phyloP scores from a whole-genome alignment of 2,113 vertebrate genomes.

The Megaptera novaeangliae region DNA sequence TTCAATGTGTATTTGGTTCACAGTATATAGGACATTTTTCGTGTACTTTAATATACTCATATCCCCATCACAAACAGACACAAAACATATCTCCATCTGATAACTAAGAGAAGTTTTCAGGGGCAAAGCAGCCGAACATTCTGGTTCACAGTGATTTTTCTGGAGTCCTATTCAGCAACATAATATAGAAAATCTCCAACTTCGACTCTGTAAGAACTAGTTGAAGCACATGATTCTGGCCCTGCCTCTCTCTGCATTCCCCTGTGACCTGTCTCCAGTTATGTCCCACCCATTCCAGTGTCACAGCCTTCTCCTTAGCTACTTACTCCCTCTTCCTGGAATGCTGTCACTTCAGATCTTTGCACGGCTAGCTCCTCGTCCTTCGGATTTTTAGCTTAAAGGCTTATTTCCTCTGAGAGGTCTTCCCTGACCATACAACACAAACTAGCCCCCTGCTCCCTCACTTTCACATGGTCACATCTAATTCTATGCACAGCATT shows the following conservation, averaged over 20 bases:
- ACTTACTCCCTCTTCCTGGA: not conserved
- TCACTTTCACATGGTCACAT: not conserved
- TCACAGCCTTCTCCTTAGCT: not conserved
- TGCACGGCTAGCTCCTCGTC: not conserved
- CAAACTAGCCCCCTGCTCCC: not conserved
- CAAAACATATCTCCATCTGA: not conserved
- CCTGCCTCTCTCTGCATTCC: too few species aligned
- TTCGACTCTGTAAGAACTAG: not conserved
- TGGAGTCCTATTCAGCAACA: not conserved
- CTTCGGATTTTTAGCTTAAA: not conserved
- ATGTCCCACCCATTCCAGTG: rapidly evolving
- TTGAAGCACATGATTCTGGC: not conserved
- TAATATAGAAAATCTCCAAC: not conserved
- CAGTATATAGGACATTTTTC: not conserved
- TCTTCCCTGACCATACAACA: not conserved
- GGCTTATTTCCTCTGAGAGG: not conserved
- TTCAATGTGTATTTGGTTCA: not conserved
- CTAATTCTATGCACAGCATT: not conserved
- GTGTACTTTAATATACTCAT: not conserved
- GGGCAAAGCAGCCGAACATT: not conserved
- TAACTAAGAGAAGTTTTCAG: not conserved
- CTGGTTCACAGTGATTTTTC: not conserved
- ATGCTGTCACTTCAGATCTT: not conserved
- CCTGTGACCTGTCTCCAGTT: not conserved
- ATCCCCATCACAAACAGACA: not conserved